Evolutionary conservation across 2,888 invertebrate species (phyloP).

Genomic region (Agrotis clavis): DNA sequence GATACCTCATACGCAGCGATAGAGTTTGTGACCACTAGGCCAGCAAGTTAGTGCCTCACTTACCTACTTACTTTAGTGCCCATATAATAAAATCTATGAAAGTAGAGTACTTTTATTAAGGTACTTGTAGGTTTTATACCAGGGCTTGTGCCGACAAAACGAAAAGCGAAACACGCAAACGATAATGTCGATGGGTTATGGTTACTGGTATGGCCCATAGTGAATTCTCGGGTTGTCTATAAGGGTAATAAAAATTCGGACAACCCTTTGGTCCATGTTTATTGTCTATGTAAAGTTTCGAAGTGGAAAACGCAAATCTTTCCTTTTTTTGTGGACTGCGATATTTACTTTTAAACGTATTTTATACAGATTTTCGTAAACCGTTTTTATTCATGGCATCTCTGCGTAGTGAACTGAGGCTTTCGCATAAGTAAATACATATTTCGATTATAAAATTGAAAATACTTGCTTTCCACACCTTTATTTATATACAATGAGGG

Average conservation of each 20-base stretch:
- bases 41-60: background rate
- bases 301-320: background rate
- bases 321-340: background rate
- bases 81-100: slow-evolving; percentile 51
- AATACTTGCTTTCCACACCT: background rate
- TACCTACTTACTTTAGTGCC: background rate
- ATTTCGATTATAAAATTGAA: background rate
- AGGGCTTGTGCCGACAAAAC: slow-evolving; percentile 45
- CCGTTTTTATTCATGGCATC: background rate
- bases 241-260: slow-evolving; percentile 56
- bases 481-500: too few relatives aligned
- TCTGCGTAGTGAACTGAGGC: background rate
- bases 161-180: slow-evolving; percentile 56
- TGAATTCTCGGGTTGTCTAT: slow-evolving; percentile 51
- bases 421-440: background rate
- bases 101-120: slow-evolving; percentile 43
- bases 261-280: slow-evolving; percentile 55
- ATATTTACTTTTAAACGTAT: background rate
- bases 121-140: slow-evolving; percentile 35
- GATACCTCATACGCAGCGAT: too few relatives aligned
- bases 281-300: slow-evolving; percentile 14
- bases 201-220: slow-evolving; percentile 44
- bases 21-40: background rate
- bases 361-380: background rate
- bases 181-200: slow-evolving; percentile 55